phyloP scores from a whole-genome alignment of 2,888 invertebrate species.

The Lamproptera curius region DNA sequence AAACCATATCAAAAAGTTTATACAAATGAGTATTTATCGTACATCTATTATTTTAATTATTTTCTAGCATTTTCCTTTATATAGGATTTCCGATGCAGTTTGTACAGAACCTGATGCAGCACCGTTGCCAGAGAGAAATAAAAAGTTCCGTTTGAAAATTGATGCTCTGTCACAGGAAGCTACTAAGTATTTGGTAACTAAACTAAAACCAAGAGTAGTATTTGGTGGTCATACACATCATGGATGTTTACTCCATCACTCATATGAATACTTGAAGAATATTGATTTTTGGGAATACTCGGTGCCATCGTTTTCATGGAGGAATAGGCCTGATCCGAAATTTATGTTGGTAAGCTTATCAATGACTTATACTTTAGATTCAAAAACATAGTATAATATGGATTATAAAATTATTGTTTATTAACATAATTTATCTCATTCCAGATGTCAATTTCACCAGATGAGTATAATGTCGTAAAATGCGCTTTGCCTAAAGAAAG shows the following conservation, averaged over 20 bases:
- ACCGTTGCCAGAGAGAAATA: constrained; percentile 81
- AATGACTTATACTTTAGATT: constrained; percentile 39
- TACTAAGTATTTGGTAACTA: constrained; percentile 79
- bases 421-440: constrained; percentile 24
- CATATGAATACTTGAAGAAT: constrained; percentile 34
- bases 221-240: constrained; percentile 97
- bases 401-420: neutral
- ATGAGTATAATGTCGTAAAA: constrained; percentile 48
- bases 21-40: neutral
- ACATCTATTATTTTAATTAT: constrained; percentile 28
- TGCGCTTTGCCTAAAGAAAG: constrained; percentile 57
- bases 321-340: constrained; percentile 94
- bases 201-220: constrained; percentile 85
- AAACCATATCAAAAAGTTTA: neutral
- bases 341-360: constrained; percentile 84
- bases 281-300: constrained; percentile 84
- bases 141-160: constrained; percentile 87
- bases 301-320: constrained; percentile 97
- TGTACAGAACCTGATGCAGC: constrained; percentile 91
- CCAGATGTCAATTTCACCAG: constrained; percentile 52
- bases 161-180: constrained; percentile 93
- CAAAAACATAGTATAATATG: too few species aligned
- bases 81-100: constrained; percentile 87
- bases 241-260: constrained; percentile 84
- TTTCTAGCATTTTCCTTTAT: constrained; percentile 97